Base-by-base conservation (phyloP, 2,888 invertebrate genomes). In the Galerucella calmariensis region DNA sequence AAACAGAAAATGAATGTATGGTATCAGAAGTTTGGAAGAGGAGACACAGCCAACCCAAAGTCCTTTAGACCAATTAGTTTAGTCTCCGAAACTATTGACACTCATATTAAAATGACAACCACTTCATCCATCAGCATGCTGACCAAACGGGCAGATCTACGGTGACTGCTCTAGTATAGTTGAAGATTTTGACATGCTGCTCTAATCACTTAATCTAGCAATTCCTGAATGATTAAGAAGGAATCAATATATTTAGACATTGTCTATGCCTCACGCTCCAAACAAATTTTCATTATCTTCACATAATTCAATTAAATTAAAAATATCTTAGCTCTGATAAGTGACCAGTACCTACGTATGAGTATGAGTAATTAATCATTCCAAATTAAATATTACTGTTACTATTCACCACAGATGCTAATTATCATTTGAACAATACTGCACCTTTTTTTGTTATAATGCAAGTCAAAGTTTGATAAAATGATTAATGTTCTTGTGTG, bases 371-470 rank as follows among this genome's bases (percentile, higher is more conserved):
- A 85, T 85, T 84, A 85, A 84, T 85, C 85, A 84, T 85, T 80
- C 75, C 81, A 83, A 85, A 85, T 84, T 84, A 84, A 82, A 84
- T 82, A 82, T 82, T 82, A 80, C 82, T 82, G 82, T 83, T 81
- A 81, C 79, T 79, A 82, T 81, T 74, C 82, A 78, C 78, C 80
- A 80, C 82, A 82, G 82, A 83, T 82, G 82, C 81, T 85, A 84
- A 85, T 85, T 84, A 84, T 81, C 77, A 80, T 82, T 81, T 78
- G 81, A 83, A 82, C 81, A 83, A 82, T 84, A 84, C 82, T 80
- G 81, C 80, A 79, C 78, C 81, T 77, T 79, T 81, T 82, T 81
- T 82, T 74, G 9, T 41, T 77, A 76, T 78, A 75, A 75, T 74
- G 76, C 75, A 72, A 74, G 75, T 72, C 75, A 73, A 80, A 78